Evolutionary conservation across 2,113 vertebrate genomes (phyloP).

Genomic region (Burhinus bistriatus): DNA sequence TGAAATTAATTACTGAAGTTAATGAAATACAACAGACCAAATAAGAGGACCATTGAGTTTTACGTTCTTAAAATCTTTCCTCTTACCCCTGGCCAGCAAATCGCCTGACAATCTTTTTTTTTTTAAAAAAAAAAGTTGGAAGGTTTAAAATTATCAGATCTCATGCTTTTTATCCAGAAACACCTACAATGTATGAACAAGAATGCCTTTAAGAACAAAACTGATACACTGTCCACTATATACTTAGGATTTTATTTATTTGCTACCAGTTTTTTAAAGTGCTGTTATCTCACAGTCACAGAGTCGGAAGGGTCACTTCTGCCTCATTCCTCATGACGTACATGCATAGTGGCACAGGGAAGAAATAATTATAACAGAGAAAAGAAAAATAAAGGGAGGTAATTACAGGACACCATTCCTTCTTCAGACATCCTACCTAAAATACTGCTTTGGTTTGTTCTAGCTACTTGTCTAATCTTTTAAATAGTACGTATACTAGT

Average conservation of each 20-base stretch:
- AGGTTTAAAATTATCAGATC: neutral
- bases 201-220: conserved; percentile 32
- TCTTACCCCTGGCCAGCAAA: neutral
- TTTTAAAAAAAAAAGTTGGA: neutral
- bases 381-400: neutral
- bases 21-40: neutral
- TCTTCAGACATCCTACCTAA: neutral
- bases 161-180: conserved; percentile 11
- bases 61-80: neutral
- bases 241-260: neutral
- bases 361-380: neutral
- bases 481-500: neutral
- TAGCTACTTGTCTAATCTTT: neutral
- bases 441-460: neutral
- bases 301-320: conserved; percentile 16
- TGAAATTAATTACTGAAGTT: neutral
- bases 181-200: neutral
- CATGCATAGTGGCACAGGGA: neutral
- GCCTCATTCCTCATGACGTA: neutral
- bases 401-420: neutral
- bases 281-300: conserved; percentile 17
- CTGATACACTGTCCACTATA: neutral
- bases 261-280: neutral
- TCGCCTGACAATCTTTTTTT: neutral
- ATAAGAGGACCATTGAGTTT: neutral